A percentile compares a stretch with the other conserved stretches of the same genome.
phyloP scores from a whole-genome alignment of 2,797 vertebrate genomes.

The Falco naumanni region DNA sequence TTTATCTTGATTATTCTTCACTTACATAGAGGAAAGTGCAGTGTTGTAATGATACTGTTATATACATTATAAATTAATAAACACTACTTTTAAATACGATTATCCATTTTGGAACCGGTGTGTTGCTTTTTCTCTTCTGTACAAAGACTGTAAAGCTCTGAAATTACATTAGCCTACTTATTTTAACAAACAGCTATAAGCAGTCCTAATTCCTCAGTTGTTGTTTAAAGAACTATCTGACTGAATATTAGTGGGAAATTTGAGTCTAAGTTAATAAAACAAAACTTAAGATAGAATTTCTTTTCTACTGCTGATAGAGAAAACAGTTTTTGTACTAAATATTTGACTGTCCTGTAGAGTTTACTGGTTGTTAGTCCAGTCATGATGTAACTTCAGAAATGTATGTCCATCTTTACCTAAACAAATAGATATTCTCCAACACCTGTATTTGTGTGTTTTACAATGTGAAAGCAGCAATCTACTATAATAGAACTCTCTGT shows the following conservation, averaged over 20 bases:
- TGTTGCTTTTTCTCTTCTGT: neutral
- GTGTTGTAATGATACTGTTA: neutral
- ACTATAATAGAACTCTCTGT: neutral
- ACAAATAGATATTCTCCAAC: neutral
- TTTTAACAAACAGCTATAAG: neutral
- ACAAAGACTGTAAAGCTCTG: neutral
- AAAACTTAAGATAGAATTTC: neutral
- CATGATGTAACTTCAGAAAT: neutral
- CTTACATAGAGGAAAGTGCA: neutral
- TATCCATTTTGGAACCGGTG: neutral
- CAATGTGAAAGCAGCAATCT: neutral
- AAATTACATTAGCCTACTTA: neutral
- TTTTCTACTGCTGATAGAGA: neutral
- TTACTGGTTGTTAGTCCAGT: neutral
- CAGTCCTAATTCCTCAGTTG: neutral
- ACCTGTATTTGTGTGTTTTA: neutral
- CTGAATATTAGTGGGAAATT: neutral
- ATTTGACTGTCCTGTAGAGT: neutral
- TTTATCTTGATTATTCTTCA: neutral
- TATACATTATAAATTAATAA: neutral
- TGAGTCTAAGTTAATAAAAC: neutral
- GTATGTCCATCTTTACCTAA: neutral
- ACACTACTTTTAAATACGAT: neutral
- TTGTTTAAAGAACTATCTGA: neutral
- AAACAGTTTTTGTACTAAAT: neutral